These are phyloP conservation scores for Cydia splendana DNA, from an alignment of 1,140 invertebrate genomes.

Conservation along the genomic window DNA sequence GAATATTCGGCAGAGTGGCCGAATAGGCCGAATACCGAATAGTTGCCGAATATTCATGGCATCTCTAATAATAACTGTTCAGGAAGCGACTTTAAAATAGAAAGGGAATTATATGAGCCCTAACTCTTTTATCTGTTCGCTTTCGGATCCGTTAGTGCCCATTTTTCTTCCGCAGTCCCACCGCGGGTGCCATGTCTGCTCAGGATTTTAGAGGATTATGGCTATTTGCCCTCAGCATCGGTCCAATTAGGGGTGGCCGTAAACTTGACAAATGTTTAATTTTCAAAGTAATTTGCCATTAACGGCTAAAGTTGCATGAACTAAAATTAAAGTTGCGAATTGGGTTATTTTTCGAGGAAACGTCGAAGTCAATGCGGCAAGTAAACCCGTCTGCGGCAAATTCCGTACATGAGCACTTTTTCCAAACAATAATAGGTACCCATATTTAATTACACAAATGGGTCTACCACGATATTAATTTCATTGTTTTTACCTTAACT, in stretches of 20 bases:
- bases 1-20: no score
- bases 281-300: constrained; percentile 22
- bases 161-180: constrained; percentile 23
- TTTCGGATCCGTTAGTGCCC: not conserved
- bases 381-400: no score
- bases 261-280: constrained; percentile 25
- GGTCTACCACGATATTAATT: no score
- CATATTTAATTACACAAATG: no score
- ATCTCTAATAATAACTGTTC: no score
- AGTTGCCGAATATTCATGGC: no score
- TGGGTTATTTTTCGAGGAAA: not conserved
- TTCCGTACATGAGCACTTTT: no score
- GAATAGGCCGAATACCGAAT: no score
- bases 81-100: constrained; percentile 23
- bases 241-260: constrained; percentile 27
- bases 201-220: constrained; percentile 24
- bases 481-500: no score
- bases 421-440: no score
- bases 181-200: constrained; percentile 17
- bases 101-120: constrained; percentile 18
- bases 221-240: constrained; percentile 26
- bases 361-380: not conserved
- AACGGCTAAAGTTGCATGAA: constrained; percentile 12
- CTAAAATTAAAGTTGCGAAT: not conserved
- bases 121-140: constrained; percentile 17